Base-by-base conservation (phyloP, 2,888 invertebrate genomes). In the Synergus gifuensis region DNA sequence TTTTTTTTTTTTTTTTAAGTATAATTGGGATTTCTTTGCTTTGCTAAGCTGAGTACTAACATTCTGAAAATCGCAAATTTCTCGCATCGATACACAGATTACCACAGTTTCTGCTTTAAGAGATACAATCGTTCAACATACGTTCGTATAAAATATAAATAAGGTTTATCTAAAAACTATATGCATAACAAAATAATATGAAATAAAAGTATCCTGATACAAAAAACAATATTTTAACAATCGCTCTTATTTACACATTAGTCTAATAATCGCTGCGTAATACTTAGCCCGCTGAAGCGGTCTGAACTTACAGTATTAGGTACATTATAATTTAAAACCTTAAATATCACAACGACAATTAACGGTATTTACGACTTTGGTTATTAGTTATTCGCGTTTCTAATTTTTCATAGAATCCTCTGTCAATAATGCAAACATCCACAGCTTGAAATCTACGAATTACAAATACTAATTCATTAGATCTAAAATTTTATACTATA, bases 301-400 rank as follows among this genome's bases (percentile, higher is more conserved):
- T 49, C 54, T 73, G 54, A 73, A 73, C 73, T 73, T 73, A 73
- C 40, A 73, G 40, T 58, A 73, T 58, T 49, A 73, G 73, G 54
- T 80, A 80, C 79, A 80, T 79, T 82, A 82, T 79, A 77, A 83
- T 86, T 84, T 83, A 85, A 86, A 86, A 84, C 83, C 83, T 84
- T 84, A 85, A 85, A 86, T 88, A 88, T 88, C 88, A 89, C 88
- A 88, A 88, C 86, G 87, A 86, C 83, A 86, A 86, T 86, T 86
- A 88, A 87, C 85, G 86, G 83, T 86, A 86, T 83, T 82, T 86
- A 73, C 86, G 87, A 87, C 89, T 89, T 89, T 90, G 89, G 89
- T 89, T 87, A 87, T 73, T 73, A 73, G 54, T 73, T 73, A 54
- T 73, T 73, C 73, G 54, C 36, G 36, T 54, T 73, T 73, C n/a